Evolutionary conservation across 2,797 vertebrate genomes (phyloP).

Genomic region (Catostomus latipinnis): DNA sequence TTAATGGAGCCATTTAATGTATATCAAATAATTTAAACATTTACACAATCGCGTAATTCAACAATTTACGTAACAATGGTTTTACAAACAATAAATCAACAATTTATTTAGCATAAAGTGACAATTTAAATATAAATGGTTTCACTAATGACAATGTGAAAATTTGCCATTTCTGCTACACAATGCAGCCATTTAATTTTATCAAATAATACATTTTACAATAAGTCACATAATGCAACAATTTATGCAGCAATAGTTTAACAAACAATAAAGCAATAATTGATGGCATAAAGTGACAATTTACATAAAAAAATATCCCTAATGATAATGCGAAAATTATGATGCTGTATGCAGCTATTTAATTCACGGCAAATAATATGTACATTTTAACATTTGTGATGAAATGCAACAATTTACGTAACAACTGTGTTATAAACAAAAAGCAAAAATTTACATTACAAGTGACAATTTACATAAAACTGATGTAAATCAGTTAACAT

Average conservation of each 20-base stretch:
- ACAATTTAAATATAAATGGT: too few relatives aligned
- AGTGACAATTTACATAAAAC: too few relatives aligned
- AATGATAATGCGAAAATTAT: not conserved
- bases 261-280: not conserved
- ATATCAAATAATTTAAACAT: too few relatives aligned
- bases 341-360: not conserved
- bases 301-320: too few relatives aligned
- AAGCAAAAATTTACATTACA: too few relatives aligned
- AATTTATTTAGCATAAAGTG: too few relatives aligned
- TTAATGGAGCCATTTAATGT: too few relatives aligned
- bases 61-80: not conserved
- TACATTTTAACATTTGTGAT: not conserved
- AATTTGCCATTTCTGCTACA: too few relatives aligned
- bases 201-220: not conserved
- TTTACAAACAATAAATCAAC: not conserved
- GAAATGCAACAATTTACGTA: not conserved
- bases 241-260: not conserved
- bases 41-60: too few relatives aligned
- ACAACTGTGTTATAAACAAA: not conserved
- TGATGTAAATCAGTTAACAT: too few relatives aligned
- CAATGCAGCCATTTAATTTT: not conserved
- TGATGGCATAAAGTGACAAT: not conserved
- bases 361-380: too few relatives aligned
- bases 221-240: not conserved
- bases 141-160: not conserved